phyloP scores from a whole-genome alignment of 2,888 invertebrate genomes.

The Ectemnius lituratus region DNA sequence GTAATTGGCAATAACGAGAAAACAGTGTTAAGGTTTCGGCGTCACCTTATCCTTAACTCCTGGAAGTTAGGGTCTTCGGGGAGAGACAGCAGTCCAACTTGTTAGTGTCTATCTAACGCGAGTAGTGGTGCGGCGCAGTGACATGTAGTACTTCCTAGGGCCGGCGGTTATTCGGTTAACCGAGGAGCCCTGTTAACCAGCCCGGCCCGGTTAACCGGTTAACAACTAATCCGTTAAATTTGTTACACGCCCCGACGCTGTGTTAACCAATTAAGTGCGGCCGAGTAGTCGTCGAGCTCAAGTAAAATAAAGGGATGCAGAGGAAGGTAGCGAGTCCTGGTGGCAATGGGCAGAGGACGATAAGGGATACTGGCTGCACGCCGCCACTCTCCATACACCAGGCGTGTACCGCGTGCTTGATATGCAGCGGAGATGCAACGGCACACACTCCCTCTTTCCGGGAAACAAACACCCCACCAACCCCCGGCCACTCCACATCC shows the following conservation, averaged over 20 bases:
- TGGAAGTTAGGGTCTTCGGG: background rate
- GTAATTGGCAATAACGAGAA: no score
- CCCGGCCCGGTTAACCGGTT: constrained; percentile 48
- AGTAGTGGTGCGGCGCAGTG: constrained; percentile 19
- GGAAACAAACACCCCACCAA: background rate
- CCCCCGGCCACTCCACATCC: no score
- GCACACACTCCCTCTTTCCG: background rate
- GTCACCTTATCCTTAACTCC: background rate
- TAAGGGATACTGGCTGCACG: background rate
- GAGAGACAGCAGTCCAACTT: constrained; percentile 3
- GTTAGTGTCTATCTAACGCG: constrained; percentile 8
- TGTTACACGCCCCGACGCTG: constrained; percentile 21
- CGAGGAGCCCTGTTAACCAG: constrained; percentile 44
- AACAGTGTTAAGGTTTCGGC: no score
- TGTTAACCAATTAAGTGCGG: constrained; percentile 39
- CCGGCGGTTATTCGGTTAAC: constrained; percentile 44
- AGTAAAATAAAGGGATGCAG: constrained; percentile 3
- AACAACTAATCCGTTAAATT: constrained; percentile 50
- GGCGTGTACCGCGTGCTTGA: background rate
- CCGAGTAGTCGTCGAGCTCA: constrained; percentile 23
- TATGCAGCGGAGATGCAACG: background rate
- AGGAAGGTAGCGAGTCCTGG: background rate
- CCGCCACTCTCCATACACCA: background rate
- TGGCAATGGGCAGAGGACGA: background rate
- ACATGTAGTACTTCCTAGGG: constrained; percentile 23